Evolutionary conservation across 2,797 vertebrate genomes (phyloP).

Genomic region (Okamejei kenojei): DNA sequence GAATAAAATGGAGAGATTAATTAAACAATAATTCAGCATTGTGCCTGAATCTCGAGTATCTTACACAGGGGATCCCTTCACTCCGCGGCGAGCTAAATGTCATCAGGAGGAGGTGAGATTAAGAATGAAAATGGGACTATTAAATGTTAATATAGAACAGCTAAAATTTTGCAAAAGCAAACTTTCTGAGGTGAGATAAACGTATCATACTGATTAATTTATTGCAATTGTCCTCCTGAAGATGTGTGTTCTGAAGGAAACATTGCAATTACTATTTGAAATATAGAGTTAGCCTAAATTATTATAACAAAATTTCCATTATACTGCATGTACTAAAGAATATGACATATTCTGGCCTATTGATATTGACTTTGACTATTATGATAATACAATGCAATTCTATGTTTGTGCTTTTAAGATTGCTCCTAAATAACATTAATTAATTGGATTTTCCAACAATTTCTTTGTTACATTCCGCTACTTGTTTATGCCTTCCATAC

Average conservation of each 20-base stretch:
- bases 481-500: not conserved
- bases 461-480: not conserved
- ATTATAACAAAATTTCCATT: not conserved
- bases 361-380: not conserved
- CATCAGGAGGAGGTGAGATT: not conserved
- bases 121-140: not conserved
- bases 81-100: not conserved
- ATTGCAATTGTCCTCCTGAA: not conserved
- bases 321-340: not conserved
- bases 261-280: not conserved
- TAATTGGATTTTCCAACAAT: not conserved
- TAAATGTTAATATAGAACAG: not conserved
- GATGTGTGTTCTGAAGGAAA: not conserved
- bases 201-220: not conserved
- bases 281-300: not conserved
- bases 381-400: not conserved
- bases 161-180: not conserved
- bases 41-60: not conserved
- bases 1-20: not conserved
- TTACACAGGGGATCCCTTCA: not conserved
- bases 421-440: not conserved
- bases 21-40: not conserved
- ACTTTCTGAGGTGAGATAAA: too few relatives aligned
- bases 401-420: not conserved
- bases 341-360: not conserved